Evolutionary conservation across 2,113 vertebrate genomes (phyloP), one percentile per base, ranked within the genome.

Genomic region (Cyprinodon tularosa): DNA sequence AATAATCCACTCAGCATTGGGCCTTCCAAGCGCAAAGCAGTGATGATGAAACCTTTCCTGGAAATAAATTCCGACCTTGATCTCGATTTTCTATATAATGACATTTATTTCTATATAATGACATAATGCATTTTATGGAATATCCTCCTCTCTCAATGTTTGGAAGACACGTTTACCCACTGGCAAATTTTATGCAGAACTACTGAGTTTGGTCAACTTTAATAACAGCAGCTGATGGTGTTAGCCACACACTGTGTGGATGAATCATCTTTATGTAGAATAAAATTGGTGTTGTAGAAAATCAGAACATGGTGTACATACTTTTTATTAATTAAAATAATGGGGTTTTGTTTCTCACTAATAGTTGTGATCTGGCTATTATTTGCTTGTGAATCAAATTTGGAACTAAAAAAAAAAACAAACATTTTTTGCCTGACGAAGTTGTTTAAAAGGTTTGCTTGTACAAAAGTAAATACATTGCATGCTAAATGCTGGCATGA

Each of bases 1-100:
- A 37, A 44, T 44, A 29, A 69, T 36, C 47, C 45, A 38, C 12
- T 59, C 45, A 40, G 22, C 9, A 60, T 69, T 81, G 17, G 66
- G 61, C 17, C 59, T 57, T 57, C 17, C 50, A 57, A 15, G 17
- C n/a, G 50, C 50, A 68, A 82, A 77, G 67, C n/a, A 66, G 44
- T 60, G 7, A n/a, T 71, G 73, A 87, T 84, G 82, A 66, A 73
- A 84, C 47, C 39, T 42, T 53, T 71, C 48, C 60, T 53, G 39
- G 53, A 66, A 72, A 62, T 53, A 57, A 57, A 57, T n/a, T 66
- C 22, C 44, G 66, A 78, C 78, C 57, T 72, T 64, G 42, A 61
- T 61, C 61, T 45, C 45, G 68, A 72, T 62, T 48, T 20, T 39
- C 64, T 75, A 15, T 53, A 22, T 78, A 68, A 81, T 85, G 66